A percentile compares a stretch with the other conserved stretches of the same genome.
Evolutionary conservation across 1,140 invertebrate genomes (phyloP).

Genomic region (Heterodera carotae): DNA sequence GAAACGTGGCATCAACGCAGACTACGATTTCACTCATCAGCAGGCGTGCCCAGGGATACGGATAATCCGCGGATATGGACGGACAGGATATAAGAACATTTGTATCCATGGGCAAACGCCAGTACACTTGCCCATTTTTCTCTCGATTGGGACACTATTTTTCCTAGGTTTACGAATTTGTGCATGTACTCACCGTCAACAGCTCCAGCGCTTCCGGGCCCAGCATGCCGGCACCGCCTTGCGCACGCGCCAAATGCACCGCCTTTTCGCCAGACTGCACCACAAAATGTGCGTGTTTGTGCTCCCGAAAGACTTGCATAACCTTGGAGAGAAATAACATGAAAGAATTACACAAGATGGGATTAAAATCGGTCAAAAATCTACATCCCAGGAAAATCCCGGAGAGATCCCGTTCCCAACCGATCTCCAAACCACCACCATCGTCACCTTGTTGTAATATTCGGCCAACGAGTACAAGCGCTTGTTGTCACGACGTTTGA

Average conservation of each 20-base stretch:
- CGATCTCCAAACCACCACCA: background rate
- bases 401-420: too few species aligned
- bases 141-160: too few species aligned
- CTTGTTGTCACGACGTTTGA: slow-evolving; percentile 11
- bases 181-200: background rate
- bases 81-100: too few species aligned
- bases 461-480: slow-evolving; percentile 32
- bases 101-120: too few species aligned
- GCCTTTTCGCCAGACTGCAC: slow-evolving; percentile 39
- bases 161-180: too few species aligned
- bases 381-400: too few species aligned
- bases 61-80: too few species aligned
- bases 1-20: background rate
- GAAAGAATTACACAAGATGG: too few species aligned
- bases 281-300: slow-evolving; percentile 42
- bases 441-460: slow-evolving; percentile 32
- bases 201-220: slow-evolving; percentile 17
- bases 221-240: background rate
- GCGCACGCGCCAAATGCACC: slow-evolving; percentile 18
- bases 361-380: too few species aligned
- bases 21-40: too few species aligned
- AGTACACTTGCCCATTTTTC: too few species aligned
- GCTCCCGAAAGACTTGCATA: slow-evolving; percentile 46
- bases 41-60: too few species aligned
- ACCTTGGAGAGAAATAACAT: slow-evolving; percentile 18